Conservation (phyloP, 2,888 invertebrate species). For the Pseudolycoriella hygida region DNA sequence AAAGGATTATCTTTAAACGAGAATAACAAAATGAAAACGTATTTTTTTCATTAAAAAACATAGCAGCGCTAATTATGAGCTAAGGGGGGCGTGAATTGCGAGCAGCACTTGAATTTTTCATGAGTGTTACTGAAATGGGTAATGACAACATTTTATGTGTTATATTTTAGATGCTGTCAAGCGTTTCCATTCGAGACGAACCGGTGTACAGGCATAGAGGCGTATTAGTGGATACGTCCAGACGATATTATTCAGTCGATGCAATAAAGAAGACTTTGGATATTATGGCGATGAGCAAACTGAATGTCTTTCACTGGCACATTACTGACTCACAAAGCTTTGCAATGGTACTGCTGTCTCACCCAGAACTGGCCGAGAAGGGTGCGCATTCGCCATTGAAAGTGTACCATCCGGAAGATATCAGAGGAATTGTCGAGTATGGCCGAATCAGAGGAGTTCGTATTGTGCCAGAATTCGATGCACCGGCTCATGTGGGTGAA, state of each 20-base stretch:
- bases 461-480: conserved; percentile 82
- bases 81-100: too few relatives aligned
- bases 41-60: too few relatives aligned
- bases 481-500: conserved; percentile 77
- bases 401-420: conserved; percentile 37
- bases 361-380: conserved; percentile 48
- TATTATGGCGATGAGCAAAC: conserved; percentile 70
- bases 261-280: conserved; percentile 56
- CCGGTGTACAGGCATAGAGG: conserved; percentile 77
- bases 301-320: conserved; percentile 92
- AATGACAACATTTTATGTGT: conserved; percentile 11
- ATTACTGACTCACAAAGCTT: conserved; percentile 89
- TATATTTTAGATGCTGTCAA: too few relatives aligned
- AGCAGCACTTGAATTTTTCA: too few relatives aligned
- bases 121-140: not conserved
- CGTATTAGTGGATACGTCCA: conserved; percentile 68
- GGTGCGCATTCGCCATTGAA: conserved; percentile 67
- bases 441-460: conserved; percentile 61
- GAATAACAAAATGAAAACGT: too few relatives aligned
- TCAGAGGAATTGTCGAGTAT: conserved; percentile 40
- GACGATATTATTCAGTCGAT: conserved; percentile 64
- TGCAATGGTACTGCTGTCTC: conserved; percentile 59
- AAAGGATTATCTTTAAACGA: too few relatives aligned
- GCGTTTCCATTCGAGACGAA: conserved; percentile 41
- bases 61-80: too few relatives aligned